Evolutionary conservation across 1,140 invertebrate genomes (phyloP).

Genomic region (Bombyx mandarina): DNA sequence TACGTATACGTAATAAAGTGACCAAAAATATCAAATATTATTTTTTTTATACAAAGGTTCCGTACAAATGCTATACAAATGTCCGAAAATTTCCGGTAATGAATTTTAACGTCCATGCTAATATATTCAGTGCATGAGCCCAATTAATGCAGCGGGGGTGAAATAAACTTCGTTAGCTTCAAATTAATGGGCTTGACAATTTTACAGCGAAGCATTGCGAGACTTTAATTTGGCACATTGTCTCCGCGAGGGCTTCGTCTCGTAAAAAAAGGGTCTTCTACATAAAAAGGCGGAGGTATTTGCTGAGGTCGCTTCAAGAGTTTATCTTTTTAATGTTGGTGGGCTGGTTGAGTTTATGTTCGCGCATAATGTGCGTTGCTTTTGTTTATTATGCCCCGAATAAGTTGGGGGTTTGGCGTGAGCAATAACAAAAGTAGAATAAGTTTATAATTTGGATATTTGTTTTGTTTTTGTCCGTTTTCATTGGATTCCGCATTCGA

Average conservation of each 20-base stretch:
- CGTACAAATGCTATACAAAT: neutral
- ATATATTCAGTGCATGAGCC: conserved; percentile 44
- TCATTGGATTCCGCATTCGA: too few relatives aligned
- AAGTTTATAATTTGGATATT: too few relatives aligned
- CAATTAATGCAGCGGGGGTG: conserved; percentile 37
- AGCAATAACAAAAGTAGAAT: too few relatives aligned
- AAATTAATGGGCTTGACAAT: conserved; percentile 36
- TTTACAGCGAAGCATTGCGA: conserved; percentile 7
- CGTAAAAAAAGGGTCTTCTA: conserved; percentile 8
- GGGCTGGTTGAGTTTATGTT: neutral
- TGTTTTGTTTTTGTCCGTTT: too few relatives aligned
- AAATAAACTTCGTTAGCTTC: conserved; percentile 46
- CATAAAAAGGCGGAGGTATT: conserved; percentile 8
- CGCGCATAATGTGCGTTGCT: too few relatives aligned
- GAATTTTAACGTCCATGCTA: conserved; percentile 22
- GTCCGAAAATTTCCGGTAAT: conserved; percentile 1
- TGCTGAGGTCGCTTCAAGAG: conserved; percentile 3
- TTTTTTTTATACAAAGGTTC: too few relatives aligned
- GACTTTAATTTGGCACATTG: conserved; percentile 22
- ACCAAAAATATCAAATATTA: too few relatives aligned
- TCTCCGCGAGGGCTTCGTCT: conserved; percentile 8
- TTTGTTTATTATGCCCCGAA: too few relatives aligned
- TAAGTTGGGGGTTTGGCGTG: too few relatives aligned
- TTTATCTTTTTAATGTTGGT: conserved; percentile 10
- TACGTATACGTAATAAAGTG: too few relatives aligned